phyloP scores from a whole-genome alignment of 2,113 vertebrate genomes.

The Dendropsophus ebraccatus region DNA sequence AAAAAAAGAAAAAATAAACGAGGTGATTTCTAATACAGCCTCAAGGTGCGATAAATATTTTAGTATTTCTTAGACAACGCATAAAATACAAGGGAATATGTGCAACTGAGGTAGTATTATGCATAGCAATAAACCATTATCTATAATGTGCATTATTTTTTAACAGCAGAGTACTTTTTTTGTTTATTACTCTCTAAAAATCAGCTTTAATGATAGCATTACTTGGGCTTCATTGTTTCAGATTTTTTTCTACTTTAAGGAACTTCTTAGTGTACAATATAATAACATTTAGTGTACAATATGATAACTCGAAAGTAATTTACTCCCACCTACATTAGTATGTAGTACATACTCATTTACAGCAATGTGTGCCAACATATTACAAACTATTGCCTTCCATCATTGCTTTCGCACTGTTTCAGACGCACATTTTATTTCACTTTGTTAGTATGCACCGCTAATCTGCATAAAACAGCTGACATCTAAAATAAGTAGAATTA shows the following conservation, averaged over 20 bases:
- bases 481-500: background rate
- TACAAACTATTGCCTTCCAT: background rate
- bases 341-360: constrained; percentile 22
- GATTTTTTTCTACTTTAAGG: background rate
- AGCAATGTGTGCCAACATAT: background rate
- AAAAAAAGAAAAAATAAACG: constrained; percentile 64
- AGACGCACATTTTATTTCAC: background rate
- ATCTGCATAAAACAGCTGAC: background rate
- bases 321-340: constrained; percentile 5
- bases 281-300: constrained; percentile 4
- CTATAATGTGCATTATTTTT: constrained; percentile 39
- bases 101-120: constrained; percentile 42
- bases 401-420: background rate
- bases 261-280: background rate
- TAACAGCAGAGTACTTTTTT: constrained; percentile 44
- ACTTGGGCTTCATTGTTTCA: constrained; percentile 27
- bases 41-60: constrained; percentile 69
- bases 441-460: background rate
- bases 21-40: constrained; percentile 60
- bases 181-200: constrained; percentile 49
- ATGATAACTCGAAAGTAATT: constrained; percentile 2
- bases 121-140: constrained; percentile 51
- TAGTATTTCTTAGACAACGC: constrained; percentile 66
- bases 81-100: constrained; percentile 62
- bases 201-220: constrained; percentile 47